Conservation (phyloP, 2,888 invertebrate genomes). For the Rotaria macrura region DNA sequence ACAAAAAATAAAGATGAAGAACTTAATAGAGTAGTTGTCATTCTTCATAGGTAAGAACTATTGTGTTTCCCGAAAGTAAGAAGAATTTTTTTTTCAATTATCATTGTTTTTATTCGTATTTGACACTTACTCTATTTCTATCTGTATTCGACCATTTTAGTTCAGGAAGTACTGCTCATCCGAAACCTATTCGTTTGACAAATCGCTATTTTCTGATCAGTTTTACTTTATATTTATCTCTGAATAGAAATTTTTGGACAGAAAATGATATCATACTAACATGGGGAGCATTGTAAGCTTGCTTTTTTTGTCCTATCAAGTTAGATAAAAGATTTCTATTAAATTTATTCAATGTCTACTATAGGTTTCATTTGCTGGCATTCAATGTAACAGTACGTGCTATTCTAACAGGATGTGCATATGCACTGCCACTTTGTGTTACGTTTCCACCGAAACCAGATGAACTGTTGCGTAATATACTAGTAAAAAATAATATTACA, state of each 20-base stretch:
- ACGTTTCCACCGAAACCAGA: not conserved
- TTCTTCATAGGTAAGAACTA: not conserved
- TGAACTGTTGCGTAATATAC: not conserved
- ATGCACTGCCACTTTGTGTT: not conserved
- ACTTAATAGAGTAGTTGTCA: not conserved
- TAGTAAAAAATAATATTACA: not conserved
- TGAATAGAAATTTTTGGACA: not conserved
- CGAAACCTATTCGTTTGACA: slow-evolving; percentile 3
- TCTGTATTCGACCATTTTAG: too few species aligned
- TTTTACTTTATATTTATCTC: not conserved
- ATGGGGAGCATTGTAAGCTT: slow-evolving; percentile 1
- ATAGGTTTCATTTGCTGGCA: not conserved
- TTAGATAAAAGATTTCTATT: too few species aligned
- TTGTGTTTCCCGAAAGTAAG: too few species aligned
- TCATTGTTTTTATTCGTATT: not conserved
- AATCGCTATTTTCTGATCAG: not conserved
- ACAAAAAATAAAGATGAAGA: not conserved
- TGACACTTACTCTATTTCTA: not conserved
- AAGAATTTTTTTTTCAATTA: too few species aligned
- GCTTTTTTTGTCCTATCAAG: not conserved
- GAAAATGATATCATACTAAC: not conserved
- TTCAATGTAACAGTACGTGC: not conserved
- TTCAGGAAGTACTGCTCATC: not conserved
- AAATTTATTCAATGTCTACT: too few species aligned
- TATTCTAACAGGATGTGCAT: not conserved